Base-by-base conservation (phyloP, 2,113 vertebrate genomes). In the Pseudolaguvia tuberculata region DNA sequence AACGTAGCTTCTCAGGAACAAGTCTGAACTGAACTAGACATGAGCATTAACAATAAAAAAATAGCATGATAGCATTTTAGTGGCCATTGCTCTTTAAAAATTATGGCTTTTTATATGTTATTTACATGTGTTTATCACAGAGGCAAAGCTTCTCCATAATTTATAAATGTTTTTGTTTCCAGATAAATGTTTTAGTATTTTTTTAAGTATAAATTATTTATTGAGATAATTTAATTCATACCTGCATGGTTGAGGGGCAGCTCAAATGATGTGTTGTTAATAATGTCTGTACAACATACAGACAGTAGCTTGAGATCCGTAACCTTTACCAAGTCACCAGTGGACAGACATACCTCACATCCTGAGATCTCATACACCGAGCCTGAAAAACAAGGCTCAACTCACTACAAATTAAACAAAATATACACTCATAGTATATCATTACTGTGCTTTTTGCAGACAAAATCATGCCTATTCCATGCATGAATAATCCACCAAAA, bases 361-460 rank as follows among this genome's bases (percentile, higher is more conserved):
- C 95, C 95, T 0, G 86, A 88, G 12, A 97, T 78, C 87, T 98
- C 95, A 4, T 97, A 96, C 69, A 98, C 25, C 0, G 94, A 96
- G 2, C 94, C 95, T 98, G 78, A 68, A 66, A 82, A 3, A 59
- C 20, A 61, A n/a, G 72, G 2, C 0, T 5, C 5, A 35, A 17
- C 7, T 35, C 29, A 35, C 8, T 17, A 20, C 10, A 76, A 5
- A 50, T 18, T 11, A 50, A 67, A 29, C 45, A 18, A 29, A 20
- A 27, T 12, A 67, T 10, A 14, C 4, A 4, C 35, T 5, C 12
- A 42, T n/a, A 63, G 13, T 39, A 39, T 39, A 63, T 42, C 59
- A 14, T 42, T 35, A 35, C 5, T 61, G 29, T 29, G 10, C 35
- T 4, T 42, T 21, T 39, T 4, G 20, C 31, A 39, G 18, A 21